phyloP scores from a whole-genome alignment of 1,140 invertebrate species.

The Zaprionus ghesquierei region DNA sequence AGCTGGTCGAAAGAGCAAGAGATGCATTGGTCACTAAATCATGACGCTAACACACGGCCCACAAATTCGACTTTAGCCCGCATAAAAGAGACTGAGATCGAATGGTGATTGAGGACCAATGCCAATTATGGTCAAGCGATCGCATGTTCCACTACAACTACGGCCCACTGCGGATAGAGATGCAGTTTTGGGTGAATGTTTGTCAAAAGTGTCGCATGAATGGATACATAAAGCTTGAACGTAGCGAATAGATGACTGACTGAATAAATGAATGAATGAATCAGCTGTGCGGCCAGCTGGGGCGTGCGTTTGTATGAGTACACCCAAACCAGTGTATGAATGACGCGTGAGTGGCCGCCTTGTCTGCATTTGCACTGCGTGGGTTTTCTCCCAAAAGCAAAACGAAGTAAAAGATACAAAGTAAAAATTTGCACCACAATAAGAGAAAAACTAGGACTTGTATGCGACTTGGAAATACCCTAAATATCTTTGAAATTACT shows the following conservation, averaged over 20 bases:
- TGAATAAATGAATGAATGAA: constrained; percentile 54
- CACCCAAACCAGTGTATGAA: constrained; percentile 31
- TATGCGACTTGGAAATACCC: not conserved
- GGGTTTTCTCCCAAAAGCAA: constrained; percentile 40
- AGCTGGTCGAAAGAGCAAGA: not conserved
- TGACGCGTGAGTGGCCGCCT: constrained; percentile 57
- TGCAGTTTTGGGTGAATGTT: constrained; percentile 39
- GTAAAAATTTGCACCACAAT: constrained; percentile 26
- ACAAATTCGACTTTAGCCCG: constrained; percentile 43
- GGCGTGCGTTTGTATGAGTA: constrained; percentile 34
- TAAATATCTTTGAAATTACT: not conserved
- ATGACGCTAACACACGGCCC: constrained; percentile 33
- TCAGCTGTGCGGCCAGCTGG: constrained; percentile 59
- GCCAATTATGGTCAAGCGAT: constrained; percentile 62
- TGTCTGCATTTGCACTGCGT: constrained; percentile 54
- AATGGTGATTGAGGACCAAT: constrained; percentile 53
- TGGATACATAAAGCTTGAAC: constrained; percentile 38
- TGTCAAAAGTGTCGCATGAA: constrained; percentile 66
- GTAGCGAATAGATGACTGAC: constrained; percentile 23
- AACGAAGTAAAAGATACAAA: not conserved
- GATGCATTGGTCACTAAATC: constrained; percentile 48
- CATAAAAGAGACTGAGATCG: constrained; percentile 31
- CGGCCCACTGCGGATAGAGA: constrained; percentile 1
- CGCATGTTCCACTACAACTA: constrained; percentile 45
- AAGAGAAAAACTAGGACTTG: not conserved